Base-by-base conservation (phyloP, 2,797 vertebrate species). In the Zalophus californianus region DNA sequence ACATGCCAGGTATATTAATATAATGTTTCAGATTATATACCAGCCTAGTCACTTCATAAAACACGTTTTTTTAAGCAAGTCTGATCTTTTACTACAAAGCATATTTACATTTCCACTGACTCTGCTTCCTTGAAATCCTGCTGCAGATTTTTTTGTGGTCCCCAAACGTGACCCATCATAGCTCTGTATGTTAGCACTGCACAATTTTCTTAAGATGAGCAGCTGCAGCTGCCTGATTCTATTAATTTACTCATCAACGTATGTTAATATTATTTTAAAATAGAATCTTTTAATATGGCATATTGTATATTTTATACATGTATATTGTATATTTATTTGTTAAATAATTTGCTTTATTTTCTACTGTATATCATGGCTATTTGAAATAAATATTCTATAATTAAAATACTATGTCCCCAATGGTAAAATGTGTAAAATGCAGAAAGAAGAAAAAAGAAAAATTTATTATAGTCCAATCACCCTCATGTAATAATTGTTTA, bases 181-280 rank as follows among this genome's bases (percentile, higher is more conserved):
- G 18, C 6, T 73, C 25, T 23, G 18, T 58, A 25, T 70, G 64
- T 90, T 72, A 86, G 16, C n/a, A 29, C 23, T 62, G 68, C 7
- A 68, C 66, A 93, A 29, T 90, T 95, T 88, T 64, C 62, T 72
- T 64, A 96, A 87, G 44, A 77, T 54, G 50, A 92, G 41, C 50
- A 97, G 41, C 84, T 93, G 54, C 16, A 85, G 41, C 66, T 83
- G 35, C 38, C 56, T 88, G 16, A 73, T 38, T 93, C 85, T 90
- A 82, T 86, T 94, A 86, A 94, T 82, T 91, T 93, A 88, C 35
- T 62, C 29, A 66, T 90, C 60, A 75, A 62, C 64, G 48, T 64
- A 88, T 60, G 52, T n/a, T 86, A 83, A 83, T 44, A 86, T 48
- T 90, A 95, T 89, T 97, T 97, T 96, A 50, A 95, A 94, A 96